A percentile compares a stretch with the other conserved stretches of the same genome.
Evolutionary conservation across 2,113 vertebrate species (phyloP).

Genomic region (Chrysochloris asiatica): DNA sequence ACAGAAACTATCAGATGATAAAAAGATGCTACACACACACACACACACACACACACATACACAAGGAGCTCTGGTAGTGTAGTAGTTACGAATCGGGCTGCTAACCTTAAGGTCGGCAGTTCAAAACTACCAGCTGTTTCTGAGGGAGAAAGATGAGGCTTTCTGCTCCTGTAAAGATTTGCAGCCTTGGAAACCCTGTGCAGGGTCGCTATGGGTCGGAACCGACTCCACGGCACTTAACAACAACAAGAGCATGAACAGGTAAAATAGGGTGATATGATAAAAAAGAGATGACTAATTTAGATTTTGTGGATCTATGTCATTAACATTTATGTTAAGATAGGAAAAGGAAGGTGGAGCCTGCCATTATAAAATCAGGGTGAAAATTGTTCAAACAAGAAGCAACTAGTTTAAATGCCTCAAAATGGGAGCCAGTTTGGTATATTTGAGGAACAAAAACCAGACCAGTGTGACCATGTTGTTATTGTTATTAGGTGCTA

Average conservation of each 20-base stretch:
- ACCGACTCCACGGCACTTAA: no score
- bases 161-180: no score
- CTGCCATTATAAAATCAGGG: not conserved
- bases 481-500: no score
- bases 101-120: no score
- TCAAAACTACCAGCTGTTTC: no score
- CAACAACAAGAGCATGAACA: no score
- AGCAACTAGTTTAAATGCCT: not conserved
- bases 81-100: no score
- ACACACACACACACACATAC: no score
- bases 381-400: not conserved
- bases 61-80: no score
- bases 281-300: constrained; percentile 28
- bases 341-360: not conserved
- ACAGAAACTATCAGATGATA: constrained; percentile 32
- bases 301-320: constrained; percentile 1
- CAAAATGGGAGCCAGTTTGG: not conserved
- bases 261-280: not conserved
- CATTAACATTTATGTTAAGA: constrained; percentile 24
- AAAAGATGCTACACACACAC: not conserved
- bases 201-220: no score
- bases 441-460: not conserved
- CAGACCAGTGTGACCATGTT: not conserved
- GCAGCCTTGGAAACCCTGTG: no score
- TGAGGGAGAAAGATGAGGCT: no score